Evolutionary conservation across 2,888 invertebrate genomes (phyloP).

Genomic region (Entomobrya multifasciata): DNA sequence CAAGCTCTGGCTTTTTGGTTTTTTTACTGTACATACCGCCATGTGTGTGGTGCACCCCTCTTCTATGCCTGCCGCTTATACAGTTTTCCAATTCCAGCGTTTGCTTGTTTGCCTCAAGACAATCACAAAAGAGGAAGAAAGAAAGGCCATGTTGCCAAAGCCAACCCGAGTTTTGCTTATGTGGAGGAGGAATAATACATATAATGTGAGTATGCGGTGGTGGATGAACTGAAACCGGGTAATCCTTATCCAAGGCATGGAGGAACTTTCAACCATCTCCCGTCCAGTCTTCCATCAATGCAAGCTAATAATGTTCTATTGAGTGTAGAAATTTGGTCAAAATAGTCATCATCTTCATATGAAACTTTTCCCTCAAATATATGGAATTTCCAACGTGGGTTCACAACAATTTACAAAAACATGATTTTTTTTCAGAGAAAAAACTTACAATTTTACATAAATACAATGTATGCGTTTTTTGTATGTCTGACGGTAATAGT

Average conservation of each 20-base stretch:
- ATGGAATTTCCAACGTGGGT: too few relatives aligned
- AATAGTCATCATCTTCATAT: constrained; percentile 11
- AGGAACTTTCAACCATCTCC: too few relatives aligned
- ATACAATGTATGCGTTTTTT: neutral
- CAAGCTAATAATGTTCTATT: neutral
- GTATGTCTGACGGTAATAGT: neutral
- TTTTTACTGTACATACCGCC: neutral
- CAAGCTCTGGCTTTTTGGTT: constrained; percentile 16
- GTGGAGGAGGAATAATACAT: too few relatives aligned
- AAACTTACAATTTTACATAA: constrained; percentile 15
- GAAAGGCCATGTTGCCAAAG: neutral
- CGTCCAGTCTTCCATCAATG: neutral
- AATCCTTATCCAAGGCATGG: too few relatives aligned
- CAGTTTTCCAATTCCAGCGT: constrained; percentile 6
- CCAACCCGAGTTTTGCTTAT: neutral
- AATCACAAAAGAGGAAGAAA: constrained; percentile 36
- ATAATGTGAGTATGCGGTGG: neutral
- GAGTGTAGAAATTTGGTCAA: neutral
- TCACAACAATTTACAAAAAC: constrained; percentile 25
- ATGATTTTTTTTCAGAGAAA: constrained; percentile 18
- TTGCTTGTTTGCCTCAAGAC: constrained; percentile 45
- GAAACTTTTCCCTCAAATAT: neutral
- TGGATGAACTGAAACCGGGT: neutral
- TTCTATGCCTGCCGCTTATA: constrained; percentile 15
- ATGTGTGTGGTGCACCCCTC: neutral